Conservation (phyloP, 2,113 vertebrate species). For the Pseudopipra pipra region DNA sequence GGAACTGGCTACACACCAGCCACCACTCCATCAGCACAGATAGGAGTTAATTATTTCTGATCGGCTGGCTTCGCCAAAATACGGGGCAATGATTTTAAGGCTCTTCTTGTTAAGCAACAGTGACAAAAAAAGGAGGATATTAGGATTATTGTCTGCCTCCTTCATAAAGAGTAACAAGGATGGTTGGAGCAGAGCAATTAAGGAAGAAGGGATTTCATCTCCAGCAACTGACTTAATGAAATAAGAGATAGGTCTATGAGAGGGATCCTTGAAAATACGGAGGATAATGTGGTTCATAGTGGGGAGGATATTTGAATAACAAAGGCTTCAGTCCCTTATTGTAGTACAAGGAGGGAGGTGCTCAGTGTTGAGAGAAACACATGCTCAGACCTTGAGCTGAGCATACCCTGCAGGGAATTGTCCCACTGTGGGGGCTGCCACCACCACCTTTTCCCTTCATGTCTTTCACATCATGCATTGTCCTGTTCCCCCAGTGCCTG, state of each 20-base stretch:
- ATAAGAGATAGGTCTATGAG: not conserved
- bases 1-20: constrained; percentile 37
- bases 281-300: not conserved
- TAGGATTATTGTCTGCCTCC: constrained; percentile 44
- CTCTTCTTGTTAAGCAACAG: constrained; percentile 35
- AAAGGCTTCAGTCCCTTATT: not conserved
- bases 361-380: not conserved
- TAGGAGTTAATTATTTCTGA: constrained; percentile 67
- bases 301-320: constrained; percentile 28
- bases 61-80: not conserved
- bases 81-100: constrained; percentile 45
- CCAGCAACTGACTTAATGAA: constrained; percentile 32
- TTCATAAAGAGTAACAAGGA: not conserved
- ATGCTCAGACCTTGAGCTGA: not conserved
- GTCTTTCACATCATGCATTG: not conserved
- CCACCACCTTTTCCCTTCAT: not conserved
- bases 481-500: not conserved
- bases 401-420: not conserved
- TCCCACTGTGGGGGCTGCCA: not conserved
- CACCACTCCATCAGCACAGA: constrained; percentile 17
- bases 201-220: constrained; percentile 19
- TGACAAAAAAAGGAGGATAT: not conserved
- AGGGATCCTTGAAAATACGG: not conserved
- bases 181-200: constrained; percentile 33
- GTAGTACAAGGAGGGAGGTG: not conserved